These are phyloP conservation scores for Meloe dianella DNA, from an alignment of 2,888 invertebrate species.

Conservation along the genomic window DNA sequence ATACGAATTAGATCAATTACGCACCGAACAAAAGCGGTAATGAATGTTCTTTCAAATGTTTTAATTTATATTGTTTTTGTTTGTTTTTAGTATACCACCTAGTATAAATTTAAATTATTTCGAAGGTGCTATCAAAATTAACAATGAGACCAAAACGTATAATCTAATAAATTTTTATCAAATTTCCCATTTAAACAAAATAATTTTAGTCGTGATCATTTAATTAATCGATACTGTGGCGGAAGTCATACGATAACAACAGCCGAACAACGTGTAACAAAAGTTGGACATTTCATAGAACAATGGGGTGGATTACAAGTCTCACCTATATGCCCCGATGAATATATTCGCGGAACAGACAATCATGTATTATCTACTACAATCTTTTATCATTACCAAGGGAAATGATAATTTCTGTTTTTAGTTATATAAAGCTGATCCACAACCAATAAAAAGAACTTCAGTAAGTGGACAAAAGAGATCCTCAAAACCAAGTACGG, in stretches of 20 bases:
- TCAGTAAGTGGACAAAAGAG: background rate
- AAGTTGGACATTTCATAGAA: slow-evolving; percentile 69
- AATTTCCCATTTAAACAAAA: background rate
- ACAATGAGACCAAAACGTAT: slow-evolving; percentile 47
- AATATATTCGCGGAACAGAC: slow-evolving; percentile 50
- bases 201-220: slow-evolving; percentile 56
- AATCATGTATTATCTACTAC: slow-evolving; percentile 47
- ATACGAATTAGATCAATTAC: slow-evolving; percentile 69
- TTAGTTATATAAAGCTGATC: slow-evolving; percentile 44
- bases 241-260: slow-evolving; percentile 78
- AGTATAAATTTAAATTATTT: slow-evolving; percentile 59
- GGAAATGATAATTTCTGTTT: slow-evolving; percentile 16
- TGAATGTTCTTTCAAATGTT: slow-evolving; percentile 21
- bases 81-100: slow-evolving; percentile 50
- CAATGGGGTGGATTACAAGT: slow-evolving; percentile 73
- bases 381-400: background rate
- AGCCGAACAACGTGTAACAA: slow-evolving; percentile 72
- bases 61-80: background rate
- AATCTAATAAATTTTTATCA: too few relatives aligned
- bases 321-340: slow-evolving; percentile 60
- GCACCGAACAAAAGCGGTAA: slow-evolving; percentile 63
- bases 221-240: slow-evolving; percentile 78
- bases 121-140: slow-evolving; percentile 55
- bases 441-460: slow-evolving; percentile 1
- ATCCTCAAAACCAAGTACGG: background rate